These are phyloP conservation scores for Clarias laeviceps DNA, from an alignment of 2,797 vertebrate genomes.

Conservation along the genomic window DNA sequence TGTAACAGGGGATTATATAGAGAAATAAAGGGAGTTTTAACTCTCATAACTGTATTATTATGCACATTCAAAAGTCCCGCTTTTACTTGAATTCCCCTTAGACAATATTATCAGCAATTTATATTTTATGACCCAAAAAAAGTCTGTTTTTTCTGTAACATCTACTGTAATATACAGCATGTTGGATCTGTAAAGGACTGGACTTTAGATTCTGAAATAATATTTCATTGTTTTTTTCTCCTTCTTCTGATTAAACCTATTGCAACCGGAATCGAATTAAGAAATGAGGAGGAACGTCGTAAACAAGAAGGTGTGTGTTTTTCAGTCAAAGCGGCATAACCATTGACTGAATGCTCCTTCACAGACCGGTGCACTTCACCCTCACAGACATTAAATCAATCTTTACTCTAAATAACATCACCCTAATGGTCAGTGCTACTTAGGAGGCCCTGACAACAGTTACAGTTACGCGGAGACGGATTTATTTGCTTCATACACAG, in stretches of 20 bases:
- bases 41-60: too few species aligned
- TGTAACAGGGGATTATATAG: too few species aligned
- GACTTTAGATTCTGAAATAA: background rate
- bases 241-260: background rate
- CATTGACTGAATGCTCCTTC: conserved; percentile 72
- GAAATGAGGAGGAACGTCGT: background rate
- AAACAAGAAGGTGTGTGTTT: background rate
- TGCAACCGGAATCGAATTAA: background rate
- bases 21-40: too few species aligned
- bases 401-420: conserved; percentile 76
- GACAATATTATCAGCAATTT: background rate
- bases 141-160: background rate
- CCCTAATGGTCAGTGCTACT: conserved; percentile 69
- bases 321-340: conserved; percentile 69
- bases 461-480: background rate
- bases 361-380: conserved; percentile 69
- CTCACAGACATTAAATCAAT: conserved; percentile 75
- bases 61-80: too few species aligned
- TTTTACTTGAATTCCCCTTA: too few species aligned
- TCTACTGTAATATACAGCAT: background rate
- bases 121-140: background rate
- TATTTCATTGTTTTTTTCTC: background rate
- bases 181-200: background rate
- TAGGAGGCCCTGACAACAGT: conserved; percentile 35
- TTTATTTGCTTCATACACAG: conserved; percentile 3